These are phyloP conservation scores for Alcedo quadribrachys DNA, from an alignment of 2,797 vertebrate genomes.

Conservation along the genomic window DNA sequence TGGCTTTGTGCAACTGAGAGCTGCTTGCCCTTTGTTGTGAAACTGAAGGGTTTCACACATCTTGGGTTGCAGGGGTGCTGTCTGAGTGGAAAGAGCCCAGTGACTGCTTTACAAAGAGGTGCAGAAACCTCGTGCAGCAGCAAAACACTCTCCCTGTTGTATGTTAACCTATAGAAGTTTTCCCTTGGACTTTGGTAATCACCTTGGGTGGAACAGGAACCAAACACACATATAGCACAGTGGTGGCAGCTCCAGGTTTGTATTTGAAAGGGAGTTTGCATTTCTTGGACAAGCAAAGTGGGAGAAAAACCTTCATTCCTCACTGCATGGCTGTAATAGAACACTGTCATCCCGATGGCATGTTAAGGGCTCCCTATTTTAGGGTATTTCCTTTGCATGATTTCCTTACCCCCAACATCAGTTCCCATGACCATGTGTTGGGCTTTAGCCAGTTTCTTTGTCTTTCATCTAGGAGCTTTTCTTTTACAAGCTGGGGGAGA, in stretches of 20 bases:
- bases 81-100: not conserved
- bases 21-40: not conserved
- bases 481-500: not conserved
- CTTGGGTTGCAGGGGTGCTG: not conserved
- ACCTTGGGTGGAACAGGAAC: not conserved
- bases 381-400: not conserved
- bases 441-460: constrained; percentile 9
- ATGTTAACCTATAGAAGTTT: fast-evolving
- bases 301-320: not conserved
- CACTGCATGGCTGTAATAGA: not conserved
- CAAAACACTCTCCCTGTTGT: not conserved
- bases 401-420: not conserved
- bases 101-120: not conserved
- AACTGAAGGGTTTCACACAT: not conserved
- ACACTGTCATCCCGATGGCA: not conserved
- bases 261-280: not conserved
- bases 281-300: not conserved
- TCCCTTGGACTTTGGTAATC: not conserved
- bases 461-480: constrained; percentile 17
- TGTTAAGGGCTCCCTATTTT: not conserved
- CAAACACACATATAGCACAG: not conserved
- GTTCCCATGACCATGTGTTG: not conserved
- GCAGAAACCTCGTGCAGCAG: not conserved
- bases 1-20: not conserved
- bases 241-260: not conserved